Evolutionary conservation across 1,140 invertebrate genomes (phyloP).

Genomic region (Lepidurus couesii): DNA sequence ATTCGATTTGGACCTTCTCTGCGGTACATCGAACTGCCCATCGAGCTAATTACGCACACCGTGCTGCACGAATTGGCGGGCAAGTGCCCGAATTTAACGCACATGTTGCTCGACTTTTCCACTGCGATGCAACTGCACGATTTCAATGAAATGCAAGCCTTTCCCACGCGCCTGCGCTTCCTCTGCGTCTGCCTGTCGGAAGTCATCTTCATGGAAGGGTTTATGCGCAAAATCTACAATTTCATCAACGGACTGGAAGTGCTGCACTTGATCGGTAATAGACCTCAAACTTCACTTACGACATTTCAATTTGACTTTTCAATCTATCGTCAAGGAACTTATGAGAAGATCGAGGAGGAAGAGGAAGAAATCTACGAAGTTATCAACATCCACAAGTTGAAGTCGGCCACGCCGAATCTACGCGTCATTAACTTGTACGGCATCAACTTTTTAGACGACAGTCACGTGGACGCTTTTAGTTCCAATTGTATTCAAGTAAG

Average conservation of each 20-base stretch:
- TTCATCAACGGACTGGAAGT: slow-evolving; percentile 99
- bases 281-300: neutral
- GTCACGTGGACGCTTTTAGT: slow-evolving; percentile 95
- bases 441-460: slow-evolving; percentile 97
- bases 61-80: slow-evolving; percentile 94
- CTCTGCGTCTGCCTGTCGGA: slow-evolving; percentile 97
- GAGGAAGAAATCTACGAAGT: slow-evolving; percentile 99
- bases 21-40: slow-evolving; percentile 91
- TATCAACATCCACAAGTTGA: slow-evolving; percentile 97
- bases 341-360: slow-evolving; percentile 93
- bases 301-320: neutral
- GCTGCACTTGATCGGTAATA: slow-evolving; percentile 87
- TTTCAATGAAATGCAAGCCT: slow-evolving; percentile 96
- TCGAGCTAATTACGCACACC: slow-evolving; percentile 95
- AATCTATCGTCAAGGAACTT: slow-evolving; percentile 67
- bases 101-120: slow-evolving; percentile 95
- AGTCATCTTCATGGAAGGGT: slow-evolving; percentile 99
- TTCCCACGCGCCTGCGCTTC: slow-evolving; percentile 94
- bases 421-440: slow-evolving; percentile 93
- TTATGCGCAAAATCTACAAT: slow-evolving; percentile 99
- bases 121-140: slow-evolving; percentile 99
- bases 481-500: slow-evolving; percentile 79
- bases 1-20: slow-evolving; percentile 83
- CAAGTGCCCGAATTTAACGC: slow-evolving; percentile 95
- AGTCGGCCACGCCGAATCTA: slow-evolving; percentile 90